phyloP scores from a whole-genome alignment of 2,888 invertebrate species.

The Macropis europaea region DNA sequence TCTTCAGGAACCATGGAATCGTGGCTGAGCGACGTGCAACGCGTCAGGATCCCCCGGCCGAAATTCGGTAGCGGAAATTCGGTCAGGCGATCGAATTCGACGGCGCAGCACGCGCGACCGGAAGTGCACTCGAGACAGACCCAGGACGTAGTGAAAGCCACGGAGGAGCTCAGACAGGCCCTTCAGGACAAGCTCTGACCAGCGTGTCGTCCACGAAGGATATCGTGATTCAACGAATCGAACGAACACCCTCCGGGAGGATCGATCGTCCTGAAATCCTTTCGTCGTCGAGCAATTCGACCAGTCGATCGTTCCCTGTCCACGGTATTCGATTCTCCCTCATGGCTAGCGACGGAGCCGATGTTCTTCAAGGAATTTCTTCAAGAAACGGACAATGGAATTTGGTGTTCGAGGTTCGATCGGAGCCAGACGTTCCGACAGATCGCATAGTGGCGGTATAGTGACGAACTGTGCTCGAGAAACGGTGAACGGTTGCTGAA shows the following conservation, averaged over 20 bases:
- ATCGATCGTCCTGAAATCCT: background rate
- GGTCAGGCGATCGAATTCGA: constrained; percentile 79
- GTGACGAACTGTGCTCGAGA: too few relatives aligned
- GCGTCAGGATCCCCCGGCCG: constrained; percentile 91
- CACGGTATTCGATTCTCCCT: background rate
- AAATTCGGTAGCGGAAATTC: constrained; percentile 86
- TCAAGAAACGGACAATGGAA: constrained; percentile 1
- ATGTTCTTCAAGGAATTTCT: background rate
- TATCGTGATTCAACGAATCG: constrained; percentile 23
- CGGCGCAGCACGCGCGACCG: constrained; percentile 82
- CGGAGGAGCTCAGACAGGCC: constrained; percentile 88
- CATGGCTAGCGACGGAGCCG: background rate
- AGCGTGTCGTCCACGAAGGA: background rate
- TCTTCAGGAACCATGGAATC: constrained; percentile 88
- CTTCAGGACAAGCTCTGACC: constrained; percentile 89
- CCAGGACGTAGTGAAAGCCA: constrained; percentile 84
- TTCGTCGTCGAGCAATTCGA: background rate
- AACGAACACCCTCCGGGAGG: constrained; percentile 21
- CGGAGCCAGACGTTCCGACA: too few relatives aligned
- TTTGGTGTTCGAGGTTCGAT: background rate
- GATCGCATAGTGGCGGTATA: too few relatives aligned
- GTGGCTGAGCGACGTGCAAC: constrained; percentile 91
- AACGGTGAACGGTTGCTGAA: too few relatives aligned
- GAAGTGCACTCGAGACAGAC: constrained; percentile 80
- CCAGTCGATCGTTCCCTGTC: background rate